Evolutionary conservation across 1,140 invertebrate genomes (phyloP), one percentile per base, ranked within the genome.

Genomic region (Sesamia nonagrioides): DNA sequence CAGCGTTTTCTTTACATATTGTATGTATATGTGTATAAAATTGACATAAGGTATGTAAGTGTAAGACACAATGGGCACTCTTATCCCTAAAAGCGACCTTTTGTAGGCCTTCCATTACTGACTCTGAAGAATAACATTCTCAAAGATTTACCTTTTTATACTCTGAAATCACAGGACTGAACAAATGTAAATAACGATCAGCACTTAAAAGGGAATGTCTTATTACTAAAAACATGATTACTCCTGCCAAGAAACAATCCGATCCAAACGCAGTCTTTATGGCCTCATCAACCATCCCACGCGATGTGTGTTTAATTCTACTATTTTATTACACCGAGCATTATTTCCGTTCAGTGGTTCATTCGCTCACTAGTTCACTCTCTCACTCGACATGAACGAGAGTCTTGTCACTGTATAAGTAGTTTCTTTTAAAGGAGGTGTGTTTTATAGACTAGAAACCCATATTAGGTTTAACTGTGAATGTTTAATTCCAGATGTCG

Each of bases 251-350:
- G 54, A 58, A 33, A 21, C 3, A 9, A 4, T 13, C 8, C 9
- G 37, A 58, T 33, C 54, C 4, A 11, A 40, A 33, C 60, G 35
- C 60, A 17, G 2, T 17, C 37, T 40, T 61, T 61, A 40, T 61
- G n/a, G 60, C 60, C 33, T 35, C 27, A 60, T 15, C 13, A 17
- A 37, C 33, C 60, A 7, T 61, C 58, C 35, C 35, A 61, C 60
- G 35, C 60, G 13, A 37, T 33, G 1, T 37, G 60, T 61, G 60
- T 61, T 61, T 61, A 61, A 61, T 61, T 61, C 33, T n/a, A 37
- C 60, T 13, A 9, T 61, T 61, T 61, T 61, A 61, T 61, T 33
- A 58, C 54, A 58, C 13, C 13, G 45, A 50, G 45, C 1, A 15
- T 15, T 50, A 13, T n/a, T 50, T 50, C 45, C 45, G 52, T 54